Base-by-base conservation (phyloP, 2,888 invertebrate species). In the Drosophila helvetica region DNA sequence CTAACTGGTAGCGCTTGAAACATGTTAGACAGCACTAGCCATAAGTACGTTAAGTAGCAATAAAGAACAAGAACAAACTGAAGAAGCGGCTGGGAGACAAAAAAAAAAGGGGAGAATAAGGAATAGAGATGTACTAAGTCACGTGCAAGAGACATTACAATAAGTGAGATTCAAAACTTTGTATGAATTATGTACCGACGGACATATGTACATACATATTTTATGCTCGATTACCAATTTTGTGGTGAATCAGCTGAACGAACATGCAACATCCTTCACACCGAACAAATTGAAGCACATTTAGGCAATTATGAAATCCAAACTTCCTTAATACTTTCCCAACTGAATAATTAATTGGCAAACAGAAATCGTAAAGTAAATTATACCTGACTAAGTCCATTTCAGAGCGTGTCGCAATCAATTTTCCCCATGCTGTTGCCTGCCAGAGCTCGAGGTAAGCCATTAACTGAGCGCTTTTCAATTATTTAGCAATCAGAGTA, bases 391-490 rank as follows among this genome's bases (percentile, higher is more conserved):
- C 50, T 66, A 55, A 68, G 33, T 68, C 69, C 42, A 68, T 65
- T 65, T 48, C 55, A 12, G 55, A 46, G 55, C 68, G 68, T 68
- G 68, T 48, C 68, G 30, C 68, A 38, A 25, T 68, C 38, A 54
- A 66, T 50, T 54, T 50, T 33, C n/a, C 27, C n/a, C 6, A 9
- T 48, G 30, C 30, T n/a, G 5, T 18, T 43, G 8, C 30, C 60
- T 48, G 64, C 46, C 50, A 6, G 50, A 52, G 18, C 33, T 12
- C 2, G 18, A 30, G 27, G 17, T 17, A 18, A 30, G 12, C 68
- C 47, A 68, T 65, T 65, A 50, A 43, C 55, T 68, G 50, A 66
- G 56, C 66, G 69, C 66, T 25, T 55, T 66, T 66, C 56, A 55
- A 66, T 66, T 66, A 55, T 43, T 55, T 43, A 55, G 69, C 68